A percentile compares a stretch with the other conserved stretches of the same genome.
Evolutionary conservation across 2,113 vertebrate species (phyloP).

Genomic region (Micronycteris hirsuta): DNA sequence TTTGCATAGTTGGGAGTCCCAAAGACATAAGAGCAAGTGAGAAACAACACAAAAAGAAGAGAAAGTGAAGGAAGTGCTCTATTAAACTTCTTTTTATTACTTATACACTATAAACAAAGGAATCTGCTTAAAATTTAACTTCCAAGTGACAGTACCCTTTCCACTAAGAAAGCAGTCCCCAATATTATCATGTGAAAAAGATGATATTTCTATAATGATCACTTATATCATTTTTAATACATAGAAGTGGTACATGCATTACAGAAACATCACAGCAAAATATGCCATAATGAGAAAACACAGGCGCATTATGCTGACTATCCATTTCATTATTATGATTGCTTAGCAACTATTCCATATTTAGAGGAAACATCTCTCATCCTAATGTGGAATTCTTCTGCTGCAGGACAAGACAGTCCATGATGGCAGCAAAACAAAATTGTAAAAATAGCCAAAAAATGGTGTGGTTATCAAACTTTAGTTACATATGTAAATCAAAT

Average conservation of each 20-base stretch:
- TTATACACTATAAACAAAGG: conserved; percentile 38
- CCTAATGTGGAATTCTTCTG: conserved; percentile 36
- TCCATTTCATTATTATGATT: conserved; percentile 65
- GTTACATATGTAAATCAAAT: background rate
- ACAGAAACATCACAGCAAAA: conserved; percentile 46
- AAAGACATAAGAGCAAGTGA: conserved; percentile 43
- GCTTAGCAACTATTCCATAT: conserved; percentile 63
- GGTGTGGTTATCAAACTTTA: background rate
- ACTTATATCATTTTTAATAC: conserved; percentile 62
- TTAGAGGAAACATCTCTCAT: conserved; percentile 59
- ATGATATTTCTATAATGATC: conserved; percentile 66
- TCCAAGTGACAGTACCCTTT: conserved; percentile 23
- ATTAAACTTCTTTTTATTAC: conserved; percentile 23
- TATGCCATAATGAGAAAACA: conserved; percentile 53
- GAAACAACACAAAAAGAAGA: conserved; percentile 10
- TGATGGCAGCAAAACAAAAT: conserved; percentile 23
- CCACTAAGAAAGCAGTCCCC: conserved; percentile 23
- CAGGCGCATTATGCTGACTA: conserved; percentile 43
- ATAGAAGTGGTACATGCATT: conserved; percentile 46
- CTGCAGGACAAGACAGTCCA: conserved; percentile 22
- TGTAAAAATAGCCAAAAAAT: background rate
- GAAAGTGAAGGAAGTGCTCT: background rate
- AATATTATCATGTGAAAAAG: conserved; percentile 14
- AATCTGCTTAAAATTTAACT: conserved; percentile 49
- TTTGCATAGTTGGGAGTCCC: conserved; percentile 6